Conservation (phyloP, 2,797 vertebrate genomes). For the Coendou prehensilis region DNA sequence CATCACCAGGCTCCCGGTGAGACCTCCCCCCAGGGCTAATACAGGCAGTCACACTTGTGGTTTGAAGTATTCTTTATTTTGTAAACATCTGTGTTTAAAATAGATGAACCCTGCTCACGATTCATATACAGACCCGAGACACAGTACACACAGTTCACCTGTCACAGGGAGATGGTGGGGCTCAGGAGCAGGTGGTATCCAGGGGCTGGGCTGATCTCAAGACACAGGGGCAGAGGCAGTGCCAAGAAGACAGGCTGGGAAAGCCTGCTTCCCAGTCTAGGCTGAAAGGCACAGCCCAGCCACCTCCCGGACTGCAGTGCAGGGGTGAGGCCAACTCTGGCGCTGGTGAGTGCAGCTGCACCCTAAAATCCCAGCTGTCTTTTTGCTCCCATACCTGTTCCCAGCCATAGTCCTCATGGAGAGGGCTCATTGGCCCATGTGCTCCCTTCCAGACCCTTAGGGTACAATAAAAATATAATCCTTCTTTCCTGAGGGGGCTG, state of each 20-base stretch:
- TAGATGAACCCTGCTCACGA: constrained; percentile 84
- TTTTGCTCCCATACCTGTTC: not conserved
- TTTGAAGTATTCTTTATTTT: constrained; percentile 90
- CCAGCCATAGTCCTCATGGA: not conserved
- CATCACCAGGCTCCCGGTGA: not conserved
- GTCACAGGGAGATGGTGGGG: constrained; percentile 79
- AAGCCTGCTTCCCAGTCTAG: constrained; percentile 53
- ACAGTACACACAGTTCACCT: constrained; percentile 80
- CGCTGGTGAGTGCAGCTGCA: not conserved
- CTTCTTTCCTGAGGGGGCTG: constrained; percentile 41
- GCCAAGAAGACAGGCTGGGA: constrained; percentile 54
- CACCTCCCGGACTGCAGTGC: not conserved
- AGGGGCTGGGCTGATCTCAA: constrained; percentile 65
- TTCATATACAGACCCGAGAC: constrained; percentile 83
- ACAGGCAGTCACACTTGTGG: constrained; percentile 37
- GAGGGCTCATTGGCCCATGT: not conserved
- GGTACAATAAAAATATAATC: constrained; percentile 33
- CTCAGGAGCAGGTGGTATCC: constrained; percentile 62
- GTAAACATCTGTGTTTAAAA: constrained; percentile 89
- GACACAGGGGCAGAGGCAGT: constrained; percentile 59
- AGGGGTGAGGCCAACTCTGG: not conserved
- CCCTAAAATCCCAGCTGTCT: not conserved
- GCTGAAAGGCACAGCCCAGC: constrained; percentile 30
- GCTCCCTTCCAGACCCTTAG: constrained; percentile 55
- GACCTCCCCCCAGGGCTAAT: constrained; percentile 23